A percentile compares a stretch with the other conserved stretches of the same genome.
Conservation (phyloP, 2,113 vertebrate species). For the Hirundichthys speculiger region DNA sequence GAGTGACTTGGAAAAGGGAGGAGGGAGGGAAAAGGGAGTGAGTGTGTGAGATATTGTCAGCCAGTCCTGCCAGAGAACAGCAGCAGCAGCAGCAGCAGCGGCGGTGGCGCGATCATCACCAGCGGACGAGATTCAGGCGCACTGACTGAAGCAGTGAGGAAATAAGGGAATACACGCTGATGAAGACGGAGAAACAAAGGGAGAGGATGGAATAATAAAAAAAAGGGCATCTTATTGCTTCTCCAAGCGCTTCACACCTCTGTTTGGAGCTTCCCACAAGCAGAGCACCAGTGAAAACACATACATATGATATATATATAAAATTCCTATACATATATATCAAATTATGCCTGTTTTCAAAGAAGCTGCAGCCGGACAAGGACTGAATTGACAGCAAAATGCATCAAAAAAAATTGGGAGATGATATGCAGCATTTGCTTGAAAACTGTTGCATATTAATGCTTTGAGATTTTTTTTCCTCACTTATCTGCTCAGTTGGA, state of each 20-base stretch:
- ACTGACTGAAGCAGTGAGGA: conserved; percentile 35
- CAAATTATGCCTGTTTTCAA: conserved; percentile 86
- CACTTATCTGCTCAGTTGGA: conserved; percentile 15
- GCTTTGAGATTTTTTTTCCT: conserved; percentile 43
- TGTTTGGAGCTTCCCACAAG: conserved; percentile 76
- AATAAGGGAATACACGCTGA: conserved; percentile 61
- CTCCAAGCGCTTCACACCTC: conserved; percentile 57
- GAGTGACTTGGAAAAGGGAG: conserved; percentile 44
- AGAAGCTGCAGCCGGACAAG: conserved; percentile 78
- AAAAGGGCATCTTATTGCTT: conserved; percentile 50
- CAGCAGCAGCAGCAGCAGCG: conserved; percentile 53
- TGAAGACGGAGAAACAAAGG: conserved; percentile 52
- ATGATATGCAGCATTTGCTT: conserved; percentile 60
- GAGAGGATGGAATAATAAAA: conserved; percentile 65
- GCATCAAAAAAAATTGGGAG: conserved; percentile 42
- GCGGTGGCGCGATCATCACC: conserved; percentile 43
- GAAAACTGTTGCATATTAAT: conserved; percentile 70
- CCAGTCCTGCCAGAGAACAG: conserved; percentile 75
- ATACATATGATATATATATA: conserved; percentile 88
- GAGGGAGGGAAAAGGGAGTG: conserved; percentile 36
- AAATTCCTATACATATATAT: conserved; percentile 86
- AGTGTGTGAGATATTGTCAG: conserved; percentile 67
- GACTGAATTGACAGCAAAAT: conserved; percentile 66
- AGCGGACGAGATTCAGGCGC: conserved; percentile 53
- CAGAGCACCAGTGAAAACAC: conserved; percentile 84